phyloP scores from a whole-genome alignment of 2,113 vertebrate species.

The Pelecanoides urinatrix region DNA sequence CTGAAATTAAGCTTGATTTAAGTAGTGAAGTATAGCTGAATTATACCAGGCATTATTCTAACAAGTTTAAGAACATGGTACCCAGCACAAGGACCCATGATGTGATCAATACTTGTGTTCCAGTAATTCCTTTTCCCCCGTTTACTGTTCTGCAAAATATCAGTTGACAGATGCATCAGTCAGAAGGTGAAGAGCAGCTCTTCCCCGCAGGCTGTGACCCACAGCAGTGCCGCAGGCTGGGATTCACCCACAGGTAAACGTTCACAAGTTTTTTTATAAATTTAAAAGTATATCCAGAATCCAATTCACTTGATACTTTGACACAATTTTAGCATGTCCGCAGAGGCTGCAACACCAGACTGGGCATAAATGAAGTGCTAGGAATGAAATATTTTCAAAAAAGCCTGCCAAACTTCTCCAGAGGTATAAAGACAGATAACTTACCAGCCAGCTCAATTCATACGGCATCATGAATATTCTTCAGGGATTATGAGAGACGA shows the following conservation, averaged over 20 bases:
- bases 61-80: background rate
- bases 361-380: background rate
- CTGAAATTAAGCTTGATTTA: background rate
- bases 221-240: background rate
- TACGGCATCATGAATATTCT: background rate
- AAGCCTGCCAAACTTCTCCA: background rate
- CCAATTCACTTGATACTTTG: background rate
- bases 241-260: background rate
- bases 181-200: background rate
- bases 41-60: background rate
- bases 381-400: background rate
- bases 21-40: background rate
- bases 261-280: background rate
- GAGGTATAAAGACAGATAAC: constrained; percentile 7
- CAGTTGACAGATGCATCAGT: background rate
- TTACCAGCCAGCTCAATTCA: constrained; percentile 33
- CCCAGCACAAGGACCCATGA: background rate
- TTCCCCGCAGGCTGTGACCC: background rate
- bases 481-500: background rate
- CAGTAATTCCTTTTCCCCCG: fast-evolving
- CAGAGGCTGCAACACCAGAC: background rate
- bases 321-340: background rate
- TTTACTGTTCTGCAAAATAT: background rate
- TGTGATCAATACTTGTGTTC: fast-evolving
- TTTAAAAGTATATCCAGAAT: background rate